Evolutionary conservation across 2,888 invertebrate genomes (phyloP).

Genomic region (Eupithecia pulchellata): DNA sequence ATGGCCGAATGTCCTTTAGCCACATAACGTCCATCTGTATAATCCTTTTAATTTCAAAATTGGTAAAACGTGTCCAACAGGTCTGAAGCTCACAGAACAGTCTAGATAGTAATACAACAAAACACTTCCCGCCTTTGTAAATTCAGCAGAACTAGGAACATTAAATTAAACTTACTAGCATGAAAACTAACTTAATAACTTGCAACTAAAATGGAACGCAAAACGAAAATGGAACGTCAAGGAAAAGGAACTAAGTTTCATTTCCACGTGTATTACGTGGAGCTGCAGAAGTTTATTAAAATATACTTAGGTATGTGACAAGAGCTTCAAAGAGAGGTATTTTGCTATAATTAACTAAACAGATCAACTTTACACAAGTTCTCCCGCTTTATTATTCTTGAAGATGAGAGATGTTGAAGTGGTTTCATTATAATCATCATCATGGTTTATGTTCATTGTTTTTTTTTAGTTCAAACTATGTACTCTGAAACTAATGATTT

Average conservation of each 20-base stretch:
- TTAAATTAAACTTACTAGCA: constrained; percentile 19
- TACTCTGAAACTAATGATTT: too few species aligned
- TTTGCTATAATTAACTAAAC: background rate
- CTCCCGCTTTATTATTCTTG: too few species aligned
- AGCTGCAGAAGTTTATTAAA: background rate
- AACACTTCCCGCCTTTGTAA: constrained; percentile 10
- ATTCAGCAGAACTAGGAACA: constrained; percentile 21
- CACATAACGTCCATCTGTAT: background rate
- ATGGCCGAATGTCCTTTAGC: background rate
- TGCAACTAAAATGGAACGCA: constrained; percentile 37
- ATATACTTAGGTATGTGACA: background rate
- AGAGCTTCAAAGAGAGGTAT: background rate
- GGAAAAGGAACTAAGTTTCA: background rate
- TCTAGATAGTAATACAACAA: background rate
- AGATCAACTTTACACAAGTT: background rate
- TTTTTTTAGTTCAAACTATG: too few species aligned
- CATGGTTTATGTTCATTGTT: too few species aligned
- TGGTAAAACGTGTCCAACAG: constrained; percentile 32
- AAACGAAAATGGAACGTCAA: constrained; percentile 35
- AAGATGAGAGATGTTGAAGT: too few species aligned
- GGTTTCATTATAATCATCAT: too few species aligned
- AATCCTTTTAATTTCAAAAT: constrained; percentile 28
- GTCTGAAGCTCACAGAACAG: constrained; percentile 18
- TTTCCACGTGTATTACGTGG: background rate
- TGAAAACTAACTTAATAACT: constrained; percentile 34